phyloP scores from a whole-genome alignment of 2,797 vertebrate species.

The Trachurus trachurus region DNA sequence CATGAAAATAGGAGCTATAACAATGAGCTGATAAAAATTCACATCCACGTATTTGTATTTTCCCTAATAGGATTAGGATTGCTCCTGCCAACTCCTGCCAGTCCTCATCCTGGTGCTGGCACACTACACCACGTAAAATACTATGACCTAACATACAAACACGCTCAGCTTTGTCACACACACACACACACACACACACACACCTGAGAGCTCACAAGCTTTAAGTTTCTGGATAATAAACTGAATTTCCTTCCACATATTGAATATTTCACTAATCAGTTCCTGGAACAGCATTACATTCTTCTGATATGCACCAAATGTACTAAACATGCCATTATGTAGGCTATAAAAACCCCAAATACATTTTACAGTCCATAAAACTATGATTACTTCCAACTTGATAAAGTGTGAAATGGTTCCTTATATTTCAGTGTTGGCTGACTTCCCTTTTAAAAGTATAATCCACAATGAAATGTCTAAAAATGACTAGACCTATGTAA shows the following conservation, averaged over 20 bases:
- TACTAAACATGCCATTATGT: background rate
- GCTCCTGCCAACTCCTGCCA: slow-evolving; percentile 45
- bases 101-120: slow-evolving; percentile 45
- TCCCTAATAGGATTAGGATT: slow-evolving; percentile 70
- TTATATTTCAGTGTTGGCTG: background rate
- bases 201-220: background rate
- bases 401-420: slow-evolving; percentile 1
- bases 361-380: slow-evolving; percentile 21
- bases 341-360: slow-evolving; percentile 2
- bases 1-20: slow-evolving; percentile 48
- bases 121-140: slow-evolving; percentile 28
- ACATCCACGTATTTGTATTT: slow-evolving; percentile 69
- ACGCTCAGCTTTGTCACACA: background rate
- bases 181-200: background rate
- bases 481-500: no score
- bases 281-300: background rate
- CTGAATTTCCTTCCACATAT: slow-evolving; percentile 10
- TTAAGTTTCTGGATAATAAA: slow-evolving; percentile 8
- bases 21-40: slow-evolving; percentile 63
- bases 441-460: slow-evolving; percentile 17
- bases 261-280: slow-evolving; percentile 20
- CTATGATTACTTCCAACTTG: background rate
- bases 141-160: slow-evolving; percentile 8
- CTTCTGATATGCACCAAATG: slow-evolving; percentile 3
- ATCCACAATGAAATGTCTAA: no score